Conservation (phyloP, 2,888 invertebrate species). For the Cataglyphis rosenhaueri region DNA sequence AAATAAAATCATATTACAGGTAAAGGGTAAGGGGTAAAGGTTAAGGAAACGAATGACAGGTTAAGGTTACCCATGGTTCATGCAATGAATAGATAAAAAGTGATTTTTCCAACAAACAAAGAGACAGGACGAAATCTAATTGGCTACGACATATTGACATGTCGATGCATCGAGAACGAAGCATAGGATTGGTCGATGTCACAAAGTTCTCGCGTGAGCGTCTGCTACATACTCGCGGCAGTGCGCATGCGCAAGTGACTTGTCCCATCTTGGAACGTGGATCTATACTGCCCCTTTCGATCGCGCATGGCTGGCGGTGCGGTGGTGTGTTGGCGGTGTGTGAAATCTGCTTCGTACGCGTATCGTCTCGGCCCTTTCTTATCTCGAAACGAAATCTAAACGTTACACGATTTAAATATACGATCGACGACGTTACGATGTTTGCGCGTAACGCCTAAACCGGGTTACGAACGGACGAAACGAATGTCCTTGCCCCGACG, state of each 20-base stretch:
- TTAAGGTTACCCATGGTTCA: neutral
- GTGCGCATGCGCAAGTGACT: neutral
- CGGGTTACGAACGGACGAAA: conserved; percentile 58
- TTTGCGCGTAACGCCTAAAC: conserved; percentile 62
- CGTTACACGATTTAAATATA: neutral
- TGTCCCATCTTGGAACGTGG: neutral
- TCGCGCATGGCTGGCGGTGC: conserved; percentile 60
- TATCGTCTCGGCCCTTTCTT: neutral
- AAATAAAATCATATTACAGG: neutral
- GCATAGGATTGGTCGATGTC: too few relatives aligned
- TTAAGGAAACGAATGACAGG: neutral
- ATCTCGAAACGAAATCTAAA: neutral
- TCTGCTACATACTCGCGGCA: too few relatives aligned
- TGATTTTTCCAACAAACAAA: too few relatives aligned
- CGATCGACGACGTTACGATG: conserved; percentile 31
- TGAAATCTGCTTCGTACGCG: neutral
- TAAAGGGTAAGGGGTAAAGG: neutral
- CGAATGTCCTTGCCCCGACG: neutral
- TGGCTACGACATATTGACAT: too few relatives aligned
- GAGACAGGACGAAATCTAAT: too few relatives aligned
- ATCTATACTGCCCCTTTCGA: conserved; percentile 50
- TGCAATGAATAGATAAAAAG: too few relatives aligned
- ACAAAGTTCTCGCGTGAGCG: too few relatives aligned
- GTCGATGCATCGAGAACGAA: too few relatives aligned
- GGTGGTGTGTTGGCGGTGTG: conserved; percentile 44